Percentiles rank a stretch among this genome's conserved stretches.
Conservation (phyloP, 2,888 invertebrate species). For the Lithosia quadra region DNA sequence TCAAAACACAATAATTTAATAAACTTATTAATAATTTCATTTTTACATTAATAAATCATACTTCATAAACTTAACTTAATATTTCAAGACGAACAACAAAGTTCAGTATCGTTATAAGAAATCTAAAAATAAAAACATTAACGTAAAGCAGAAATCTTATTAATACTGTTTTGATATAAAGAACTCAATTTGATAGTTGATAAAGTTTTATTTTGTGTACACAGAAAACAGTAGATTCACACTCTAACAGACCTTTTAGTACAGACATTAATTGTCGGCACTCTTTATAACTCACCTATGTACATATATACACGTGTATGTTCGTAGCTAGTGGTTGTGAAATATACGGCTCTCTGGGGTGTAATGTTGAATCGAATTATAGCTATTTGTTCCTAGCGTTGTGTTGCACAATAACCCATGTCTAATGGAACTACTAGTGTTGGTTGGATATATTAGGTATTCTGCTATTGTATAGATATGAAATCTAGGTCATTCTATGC, state of each 20-base stretch:
- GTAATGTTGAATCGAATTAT: slow-evolving; percentile 71
- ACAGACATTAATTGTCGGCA: slow-evolving; percentile 55
- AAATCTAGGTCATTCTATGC: too few species aligned
- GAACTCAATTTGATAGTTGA: slow-evolving; percentile 2
- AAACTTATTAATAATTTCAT: neutral
- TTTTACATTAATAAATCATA: neutral
- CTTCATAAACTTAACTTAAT: neutral
- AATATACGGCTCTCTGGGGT: slow-evolving; percentile 68
- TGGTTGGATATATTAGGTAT: slow-evolving; percentile 15
- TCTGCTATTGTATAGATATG: neutral
- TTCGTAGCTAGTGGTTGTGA: slow-evolving; percentile 34
- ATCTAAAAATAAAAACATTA: neutral
- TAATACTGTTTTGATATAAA: neutral
- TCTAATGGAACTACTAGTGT: slow-evolving; percentile 53
- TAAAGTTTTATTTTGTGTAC: slow-evolving; percentile 18
- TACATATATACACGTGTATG: slow-evolving; percentile 30
- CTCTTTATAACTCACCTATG: slow-evolving; percentile 59
- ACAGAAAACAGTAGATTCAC: slow-evolving; percentile 31
- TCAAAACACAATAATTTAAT: neutral
- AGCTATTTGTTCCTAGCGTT: slow-evolving; percentile 68
- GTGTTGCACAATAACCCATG: slow-evolving; percentile 60
- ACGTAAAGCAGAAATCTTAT: slow-evolving; percentile 2
- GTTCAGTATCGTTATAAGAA: neutral
- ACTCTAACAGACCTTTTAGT: slow-evolving; percentile 41
- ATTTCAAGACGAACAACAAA: neutral